These are phyloP conservation scores for Zapornia atra DNA, from an alignment of 2,113 vertebrate genomes.

Conservation along the genomic window DNA sequence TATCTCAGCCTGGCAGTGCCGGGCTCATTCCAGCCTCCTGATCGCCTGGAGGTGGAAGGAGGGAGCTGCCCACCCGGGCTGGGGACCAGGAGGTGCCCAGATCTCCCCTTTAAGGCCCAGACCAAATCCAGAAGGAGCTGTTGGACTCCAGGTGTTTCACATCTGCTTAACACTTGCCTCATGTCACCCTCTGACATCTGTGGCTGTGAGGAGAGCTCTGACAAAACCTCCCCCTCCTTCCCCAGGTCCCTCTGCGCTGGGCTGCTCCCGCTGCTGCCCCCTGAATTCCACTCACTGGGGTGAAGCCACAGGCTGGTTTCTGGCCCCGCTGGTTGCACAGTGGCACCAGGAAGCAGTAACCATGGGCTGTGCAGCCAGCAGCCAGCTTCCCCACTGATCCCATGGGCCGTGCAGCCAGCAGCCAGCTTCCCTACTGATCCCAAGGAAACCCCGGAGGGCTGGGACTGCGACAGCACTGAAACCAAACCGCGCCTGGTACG, in stretches of 20 bases:
- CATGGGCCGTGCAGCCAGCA: background rate
- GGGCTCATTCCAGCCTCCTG: background rate
- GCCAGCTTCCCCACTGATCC: background rate
- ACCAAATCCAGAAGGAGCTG: background rate
- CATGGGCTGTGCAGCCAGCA: accelerated
- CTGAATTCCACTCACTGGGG: background rate
- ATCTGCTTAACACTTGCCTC: background rate
- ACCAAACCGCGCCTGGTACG: background rate
- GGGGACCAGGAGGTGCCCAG: background rate
- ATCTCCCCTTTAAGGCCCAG: background rate
- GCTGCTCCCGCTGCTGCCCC: background rate
- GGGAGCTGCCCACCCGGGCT: background rate
- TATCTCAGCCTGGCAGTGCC: background rate
- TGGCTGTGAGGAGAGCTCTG: accelerated
- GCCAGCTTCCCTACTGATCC: background rate
- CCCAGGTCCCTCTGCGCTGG: background rate
- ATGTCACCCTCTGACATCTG: background rate
- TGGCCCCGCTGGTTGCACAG: background rate
- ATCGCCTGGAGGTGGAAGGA: background rate
- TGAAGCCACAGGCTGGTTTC: background rate
- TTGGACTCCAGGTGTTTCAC: background rate
- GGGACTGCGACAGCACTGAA: background rate
- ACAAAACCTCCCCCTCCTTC: background rate
- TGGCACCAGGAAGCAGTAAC: background rate
- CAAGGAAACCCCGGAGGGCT: accelerated